Conservation (phyloP, 2,888 invertebrate genomes). For the Cantharis flavilabris region DNA sequence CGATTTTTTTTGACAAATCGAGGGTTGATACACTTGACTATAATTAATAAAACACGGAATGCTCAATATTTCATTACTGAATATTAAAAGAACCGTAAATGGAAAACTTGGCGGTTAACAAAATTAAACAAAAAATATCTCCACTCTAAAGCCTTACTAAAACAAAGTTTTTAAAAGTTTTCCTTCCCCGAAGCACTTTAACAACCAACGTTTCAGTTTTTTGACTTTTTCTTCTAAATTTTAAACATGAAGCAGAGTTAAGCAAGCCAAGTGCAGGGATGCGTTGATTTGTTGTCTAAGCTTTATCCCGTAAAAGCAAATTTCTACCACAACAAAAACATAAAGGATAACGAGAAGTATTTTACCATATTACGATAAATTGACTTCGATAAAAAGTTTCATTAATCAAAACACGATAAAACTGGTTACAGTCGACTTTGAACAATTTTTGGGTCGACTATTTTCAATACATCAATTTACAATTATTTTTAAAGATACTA, state of each 20-base stretch:
- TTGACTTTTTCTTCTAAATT: neutral
- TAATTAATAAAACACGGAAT: neutral
- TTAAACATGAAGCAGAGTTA: neutral
- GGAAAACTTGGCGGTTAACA: neutral
- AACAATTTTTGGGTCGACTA: neutral
- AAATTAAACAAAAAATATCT: neutral
- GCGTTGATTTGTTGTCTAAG: neutral
- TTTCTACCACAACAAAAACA: neutral
- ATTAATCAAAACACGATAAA: constrained; percentile 9
- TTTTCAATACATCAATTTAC: neutral
- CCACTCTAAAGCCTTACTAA: neutral
- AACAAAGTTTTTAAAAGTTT: neutral
- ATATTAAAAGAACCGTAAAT: neutral
- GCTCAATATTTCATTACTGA: neutral
- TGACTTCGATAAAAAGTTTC: constrained; percentile 8
- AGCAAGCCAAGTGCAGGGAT: neutral
- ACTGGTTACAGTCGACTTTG: neutral
- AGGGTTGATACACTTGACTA: neutral
- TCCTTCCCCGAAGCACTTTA: no score
- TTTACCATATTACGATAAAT: constrained; percentile 6
- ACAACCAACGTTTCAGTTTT: neutral
- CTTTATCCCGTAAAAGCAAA: neutral
- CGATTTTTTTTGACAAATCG: neutral
- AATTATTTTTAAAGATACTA: neutral
- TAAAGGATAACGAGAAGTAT: constrained; percentile 2